phyloP scores from a whole-genome alignment of 2,113 vertebrate species.

The Carassius gibelio region DNA sequence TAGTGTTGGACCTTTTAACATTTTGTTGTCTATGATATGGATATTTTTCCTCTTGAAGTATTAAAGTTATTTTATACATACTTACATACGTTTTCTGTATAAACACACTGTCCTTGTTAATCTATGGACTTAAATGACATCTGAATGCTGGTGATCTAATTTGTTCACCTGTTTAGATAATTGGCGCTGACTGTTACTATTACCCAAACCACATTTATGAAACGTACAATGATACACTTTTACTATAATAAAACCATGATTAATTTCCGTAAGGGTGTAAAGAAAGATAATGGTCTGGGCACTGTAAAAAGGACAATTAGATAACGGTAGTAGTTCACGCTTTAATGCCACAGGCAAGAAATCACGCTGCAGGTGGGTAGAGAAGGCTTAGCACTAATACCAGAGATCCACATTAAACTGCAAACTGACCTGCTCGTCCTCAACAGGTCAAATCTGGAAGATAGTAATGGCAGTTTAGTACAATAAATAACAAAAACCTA shows the following conservation, averaged over 20 bases:
- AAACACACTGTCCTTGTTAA: not conserved
- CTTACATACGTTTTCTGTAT: not conserved
- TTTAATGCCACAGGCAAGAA: not conserved
- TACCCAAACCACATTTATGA: not conserved
- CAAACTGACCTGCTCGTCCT: not conserved
- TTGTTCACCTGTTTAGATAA: not conserved
- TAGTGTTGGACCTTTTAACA: no score
- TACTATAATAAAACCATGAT: no score
- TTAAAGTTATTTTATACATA: not conserved
- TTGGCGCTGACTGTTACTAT: not conserved
- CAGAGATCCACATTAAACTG: not conserved
- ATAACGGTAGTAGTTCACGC: not conserved
- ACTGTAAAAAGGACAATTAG: not conserved
- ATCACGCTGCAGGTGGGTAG: not conserved
- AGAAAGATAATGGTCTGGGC: not conserved
- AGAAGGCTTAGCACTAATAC: slow-evolving; percentile 3
- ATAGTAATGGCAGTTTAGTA: not conserved
- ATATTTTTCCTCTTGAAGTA: not conserved
- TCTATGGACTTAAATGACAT: slow-evolving; percentile 18
- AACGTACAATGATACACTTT: not conserved
- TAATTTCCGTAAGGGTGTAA: not conserved
- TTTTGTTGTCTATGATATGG: no score
- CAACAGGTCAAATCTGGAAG: not conserved
- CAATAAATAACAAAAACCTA: not conserved
- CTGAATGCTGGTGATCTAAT: not conserved